Evolutionary conservation across 2,888 invertebrate genomes (phyloP).

Genomic region (Lacanobia oleracea): DNA sequence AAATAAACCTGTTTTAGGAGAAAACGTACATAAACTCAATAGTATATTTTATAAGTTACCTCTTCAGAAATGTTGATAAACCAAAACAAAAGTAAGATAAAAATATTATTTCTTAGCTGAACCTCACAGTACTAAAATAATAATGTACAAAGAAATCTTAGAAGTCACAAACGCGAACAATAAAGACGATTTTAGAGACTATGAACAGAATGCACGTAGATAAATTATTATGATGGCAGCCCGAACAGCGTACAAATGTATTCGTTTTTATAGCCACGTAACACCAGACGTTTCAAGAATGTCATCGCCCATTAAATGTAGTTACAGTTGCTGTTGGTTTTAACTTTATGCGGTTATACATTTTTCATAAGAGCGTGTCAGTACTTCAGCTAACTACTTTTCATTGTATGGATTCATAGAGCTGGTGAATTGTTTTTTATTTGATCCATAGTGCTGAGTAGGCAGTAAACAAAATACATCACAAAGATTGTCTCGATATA

Average conservation of each 20-base stretch:
- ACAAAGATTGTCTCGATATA: slow-evolving; percentile 14
- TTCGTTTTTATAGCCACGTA: slow-evolving; percentile 69
- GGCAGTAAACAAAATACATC: neutral
- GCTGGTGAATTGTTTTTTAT: neutral
- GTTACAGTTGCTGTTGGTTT: slow-evolving; percentile 52
- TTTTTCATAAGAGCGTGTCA: slow-evolving; percentile 44
- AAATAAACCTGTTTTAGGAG: neutral
- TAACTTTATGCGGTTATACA: slow-evolving; percentile 39
- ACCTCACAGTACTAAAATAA: slow-evolving; percentile 10
- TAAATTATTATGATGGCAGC: slow-evolving; percentile 64
- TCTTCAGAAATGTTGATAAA: neutral
- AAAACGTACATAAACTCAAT: neutral
- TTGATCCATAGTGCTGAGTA: neutral
- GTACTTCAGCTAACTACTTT: slow-evolving; percentile 33
- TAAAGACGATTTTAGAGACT: slow-evolving; percentile 53
- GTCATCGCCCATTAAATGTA: slow-evolving; percentile 66
- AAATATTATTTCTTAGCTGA: neutral
- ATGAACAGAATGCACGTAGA: slow-evolving; percentile 67
- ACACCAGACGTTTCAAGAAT: slow-evolving; percentile 66
- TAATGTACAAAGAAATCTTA: slow-evolving; percentile 30
- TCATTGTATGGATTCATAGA: slow-evolving; percentile 16
- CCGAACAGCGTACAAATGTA: slow-evolving; percentile 62
- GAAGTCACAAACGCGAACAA: slow-evolving; percentile 30
- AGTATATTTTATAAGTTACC: neutral
- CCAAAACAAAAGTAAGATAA: neutral